phyloP scores from a whole-genome alignment of 2,113 vertebrate species.

The Girardinichthys multiradiatus region DNA sequence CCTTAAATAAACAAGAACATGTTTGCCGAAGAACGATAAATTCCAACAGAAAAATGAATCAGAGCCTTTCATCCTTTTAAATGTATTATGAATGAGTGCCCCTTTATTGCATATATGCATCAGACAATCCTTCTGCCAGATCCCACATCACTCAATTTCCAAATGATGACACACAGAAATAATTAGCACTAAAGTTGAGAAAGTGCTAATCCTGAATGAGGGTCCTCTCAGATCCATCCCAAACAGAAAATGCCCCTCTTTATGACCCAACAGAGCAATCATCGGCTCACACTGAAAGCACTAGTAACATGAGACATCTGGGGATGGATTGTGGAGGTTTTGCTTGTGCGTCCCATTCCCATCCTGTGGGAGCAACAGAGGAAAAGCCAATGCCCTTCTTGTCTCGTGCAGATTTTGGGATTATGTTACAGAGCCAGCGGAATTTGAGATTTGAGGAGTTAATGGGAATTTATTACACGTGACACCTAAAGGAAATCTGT shows the following conservation, averaged over 20 bases:
- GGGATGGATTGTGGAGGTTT: constrained; percentile 40
- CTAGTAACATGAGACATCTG: constrained; percentile 44
- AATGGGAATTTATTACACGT: constrained; percentile 54
- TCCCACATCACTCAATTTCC: constrained; percentile 38
- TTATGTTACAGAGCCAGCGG: constrained; percentile 42
- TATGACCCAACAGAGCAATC: constrained; percentile 25
- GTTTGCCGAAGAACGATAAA: neutral
- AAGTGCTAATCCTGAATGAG: constrained; percentile 55
- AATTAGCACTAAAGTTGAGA: constrained; percentile 53
- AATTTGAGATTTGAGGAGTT: constrained; percentile 57
- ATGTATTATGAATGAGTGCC: constrained; percentile 18
- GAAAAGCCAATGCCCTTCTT: constrained; percentile 58
- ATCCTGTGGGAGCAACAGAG: constrained; percentile 53
- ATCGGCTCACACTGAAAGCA: constrained; percentile 34
- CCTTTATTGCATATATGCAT: constrained; percentile 35
- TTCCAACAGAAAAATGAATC: neutral
- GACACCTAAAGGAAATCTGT: constrained; percentile 43
- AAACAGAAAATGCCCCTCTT: constrained; percentile 34
- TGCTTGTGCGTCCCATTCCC: constrained; percentile 36
- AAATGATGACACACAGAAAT: constrained; percentile 43
- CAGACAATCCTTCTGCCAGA: constrained; percentile 19
- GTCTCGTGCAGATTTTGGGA: constrained; percentile 56
- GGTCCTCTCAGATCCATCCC: constrained; percentile 34
- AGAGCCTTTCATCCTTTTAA: constrained; percentile 9
- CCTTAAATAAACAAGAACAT: neutral